Conservation (phyloP, 30 jellyfish, hydroid and myxozoan genomes). For the Mastigias papua region DNA sequence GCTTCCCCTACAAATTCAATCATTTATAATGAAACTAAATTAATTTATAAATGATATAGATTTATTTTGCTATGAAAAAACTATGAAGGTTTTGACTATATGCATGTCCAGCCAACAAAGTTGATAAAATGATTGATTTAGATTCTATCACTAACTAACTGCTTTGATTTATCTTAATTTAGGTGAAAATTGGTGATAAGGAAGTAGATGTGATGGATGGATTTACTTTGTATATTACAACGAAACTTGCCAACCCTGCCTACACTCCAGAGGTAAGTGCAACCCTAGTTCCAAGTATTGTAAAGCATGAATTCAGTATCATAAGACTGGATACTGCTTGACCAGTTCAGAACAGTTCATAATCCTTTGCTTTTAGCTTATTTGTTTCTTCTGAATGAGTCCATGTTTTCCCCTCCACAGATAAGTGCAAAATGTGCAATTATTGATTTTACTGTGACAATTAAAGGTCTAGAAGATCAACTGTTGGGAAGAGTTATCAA, state of each 20-base stretch:
- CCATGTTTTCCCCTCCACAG: constrained; percentile 21
- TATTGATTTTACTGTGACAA: constrained; percentile 93
- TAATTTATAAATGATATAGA: no score
- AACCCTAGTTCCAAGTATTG: no score
- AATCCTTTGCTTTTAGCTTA: no score
- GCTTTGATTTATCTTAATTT: neutral
- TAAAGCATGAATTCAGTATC: no score
- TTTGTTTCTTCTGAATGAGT: neutral
- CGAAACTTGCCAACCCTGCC: constrained; percentile 95
- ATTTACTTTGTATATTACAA: constrained; percentile 85
- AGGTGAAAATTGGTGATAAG: constrained; percentile 98
- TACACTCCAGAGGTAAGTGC: constrained; percentile 93
- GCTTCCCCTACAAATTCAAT: no score
- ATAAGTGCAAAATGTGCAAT: constrained; percentile 94
- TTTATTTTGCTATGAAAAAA: no score
- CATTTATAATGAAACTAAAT: no score
- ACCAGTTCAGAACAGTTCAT: no score
- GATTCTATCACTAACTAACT: neutral
- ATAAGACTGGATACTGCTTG: no score
- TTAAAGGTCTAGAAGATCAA: constrained; percentile 95
- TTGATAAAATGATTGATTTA: no score
- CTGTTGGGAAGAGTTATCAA: constrained; percentile 94
- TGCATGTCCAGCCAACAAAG: no score
- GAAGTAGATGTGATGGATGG: constrained; percentile 97
- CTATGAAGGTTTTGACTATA: no score